These are phyloP conservation scores for Nesoenas mayeri DNA, from an alignment of 2,113 vertebrate genomes.

Conservation along the genomic window DNA sequence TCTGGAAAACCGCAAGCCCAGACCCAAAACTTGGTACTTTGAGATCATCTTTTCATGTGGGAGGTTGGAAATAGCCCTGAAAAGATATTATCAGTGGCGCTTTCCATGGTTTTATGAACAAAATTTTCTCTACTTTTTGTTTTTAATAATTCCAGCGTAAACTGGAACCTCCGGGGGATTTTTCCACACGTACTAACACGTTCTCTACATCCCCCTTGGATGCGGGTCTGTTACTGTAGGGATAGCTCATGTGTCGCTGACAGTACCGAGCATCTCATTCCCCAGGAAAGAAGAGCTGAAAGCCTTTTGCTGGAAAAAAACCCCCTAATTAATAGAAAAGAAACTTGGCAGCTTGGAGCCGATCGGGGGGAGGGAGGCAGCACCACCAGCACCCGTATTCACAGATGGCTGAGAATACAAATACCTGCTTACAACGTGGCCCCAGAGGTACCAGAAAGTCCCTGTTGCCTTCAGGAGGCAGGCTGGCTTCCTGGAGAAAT, in stretches of 20 bases:
- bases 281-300: background rate
- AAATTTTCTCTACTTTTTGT: background rate
- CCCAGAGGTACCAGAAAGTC: background rate
- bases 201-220: background rate
- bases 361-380: background rate
- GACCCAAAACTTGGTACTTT: background rate
- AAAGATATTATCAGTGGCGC: constrained; percentile 1
- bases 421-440: background rate
- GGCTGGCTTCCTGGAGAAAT: background rate
- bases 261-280: background rate
- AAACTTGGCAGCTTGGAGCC: background rate
- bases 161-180: background rate
- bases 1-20: background rate
- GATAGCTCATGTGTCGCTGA: background rate
- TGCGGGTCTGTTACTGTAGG: background rate
- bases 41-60: background rate
- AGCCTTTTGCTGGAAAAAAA: background rate
- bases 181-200: constrained; percentile 17
- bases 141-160: background rate
- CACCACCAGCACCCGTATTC: background rate
- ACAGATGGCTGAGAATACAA: background rate
- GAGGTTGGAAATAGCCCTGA: background rate
- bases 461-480: background rate
- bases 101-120: background rate
- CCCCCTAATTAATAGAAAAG: too few species aligned